Conservation (phyloP, 2,888 invertebrate species). For the Synanthedon myopaeformis region DNA sequence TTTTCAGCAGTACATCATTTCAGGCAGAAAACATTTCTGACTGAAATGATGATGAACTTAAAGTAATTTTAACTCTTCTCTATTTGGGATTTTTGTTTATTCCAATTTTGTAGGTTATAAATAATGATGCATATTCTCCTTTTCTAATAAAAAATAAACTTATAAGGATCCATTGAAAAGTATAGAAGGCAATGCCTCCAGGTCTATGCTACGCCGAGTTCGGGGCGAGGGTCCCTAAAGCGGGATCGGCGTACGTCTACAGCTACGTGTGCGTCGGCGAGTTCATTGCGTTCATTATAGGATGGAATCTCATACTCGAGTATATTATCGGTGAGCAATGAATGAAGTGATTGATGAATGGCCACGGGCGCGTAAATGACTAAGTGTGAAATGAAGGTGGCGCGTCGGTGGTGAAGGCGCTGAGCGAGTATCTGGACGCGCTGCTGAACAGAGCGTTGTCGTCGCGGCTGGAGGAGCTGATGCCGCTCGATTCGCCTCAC, state of each 20-base stretch:
- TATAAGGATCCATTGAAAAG: too few species aligned
- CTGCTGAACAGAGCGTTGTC: constrained; percentile 76
- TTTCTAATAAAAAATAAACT: too few species aligned
- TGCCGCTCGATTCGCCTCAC: constrained; percentile 76
- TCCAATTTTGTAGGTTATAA: too few species aligned
- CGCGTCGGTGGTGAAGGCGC: constrained; percentile 85
- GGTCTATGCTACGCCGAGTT: constrained; percentile 94
- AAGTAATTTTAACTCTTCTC: too few species aligned
- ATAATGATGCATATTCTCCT: too few species aligned
- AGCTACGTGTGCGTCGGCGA: constrained; percentile 95
- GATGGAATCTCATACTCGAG: constrained; percentile 93
- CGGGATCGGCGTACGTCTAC: constrained; percentile 93
- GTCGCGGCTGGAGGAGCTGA: constrained; percentile 67
- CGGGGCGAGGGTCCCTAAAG: constrained; percentile 88
- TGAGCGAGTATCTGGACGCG: constrained; percentile 83
- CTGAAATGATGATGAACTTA: too few species aligned
- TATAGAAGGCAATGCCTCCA: constrained; percentile 22
- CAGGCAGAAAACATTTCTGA: too few species aligned
- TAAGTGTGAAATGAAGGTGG: constrained; percentile 57
- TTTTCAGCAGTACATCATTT: too few species aligned
- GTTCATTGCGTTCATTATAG: constrained; percentile 90
- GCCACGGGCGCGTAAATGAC: too few species aligned
- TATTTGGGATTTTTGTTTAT: too few species aligned
- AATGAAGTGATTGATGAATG: too few species aligned
- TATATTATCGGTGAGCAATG: constrained; percentile 80